Evolutionary conservation across 2,797 vertebrate genomes (phyloP), one percentile per base, ranked within the genome.

Genomic region (Rhodeus uyekii): DNA sequence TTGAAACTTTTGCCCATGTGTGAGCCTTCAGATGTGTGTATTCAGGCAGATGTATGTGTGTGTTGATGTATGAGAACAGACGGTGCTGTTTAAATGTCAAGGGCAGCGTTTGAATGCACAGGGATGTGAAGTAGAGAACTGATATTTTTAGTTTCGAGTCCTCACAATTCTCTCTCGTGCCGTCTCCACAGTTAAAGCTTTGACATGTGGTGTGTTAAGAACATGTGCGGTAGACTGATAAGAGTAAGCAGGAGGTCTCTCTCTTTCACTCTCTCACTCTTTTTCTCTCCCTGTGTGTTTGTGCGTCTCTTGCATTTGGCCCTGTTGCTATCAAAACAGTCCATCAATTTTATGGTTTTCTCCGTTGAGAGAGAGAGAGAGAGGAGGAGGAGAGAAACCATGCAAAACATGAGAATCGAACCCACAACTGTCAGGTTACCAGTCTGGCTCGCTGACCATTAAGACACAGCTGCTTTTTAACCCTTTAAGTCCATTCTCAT

Each of bases 191-290:
- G 79, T 74, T 81, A 36, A 44, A 46, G 64, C 67, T 53, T 60
- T 22, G 69, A 76, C 64, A 38, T 67, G 73, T 75, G 67, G 93
- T 90, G 78, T 92, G 90, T 89, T 90, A 89, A 90, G 84, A 92
- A 92, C 93, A 93, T 94, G 93, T 95, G 94, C 92, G 74, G 89
- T 86, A 86, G 89, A 89, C 87, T 93, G 94, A 95, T 95, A 95
- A 94, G 91, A 88, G 69, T 36, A 82, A 84, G 85, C 82, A 50
- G 86, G 86, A 86, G 78, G 69, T 88, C 84, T 89, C 76, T 90
- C 81, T 88, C 85, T 80, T 80, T 81, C 82, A 48, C 27, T 53
- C 27, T 68, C 64, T 71, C 76, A 80, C 65, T 80, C 36, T 84
- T 76, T 75, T 81, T 63, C 44, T 72, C 19, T 74, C 46, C 19